Percentiles rank a stretch among this genome's conserved stretches.
These are phyloP conservation scores for Mormyrus lacerda DNA, from an alignment of 2,113 vertebrate genomes.

Conservation along the genomic window DNA sequence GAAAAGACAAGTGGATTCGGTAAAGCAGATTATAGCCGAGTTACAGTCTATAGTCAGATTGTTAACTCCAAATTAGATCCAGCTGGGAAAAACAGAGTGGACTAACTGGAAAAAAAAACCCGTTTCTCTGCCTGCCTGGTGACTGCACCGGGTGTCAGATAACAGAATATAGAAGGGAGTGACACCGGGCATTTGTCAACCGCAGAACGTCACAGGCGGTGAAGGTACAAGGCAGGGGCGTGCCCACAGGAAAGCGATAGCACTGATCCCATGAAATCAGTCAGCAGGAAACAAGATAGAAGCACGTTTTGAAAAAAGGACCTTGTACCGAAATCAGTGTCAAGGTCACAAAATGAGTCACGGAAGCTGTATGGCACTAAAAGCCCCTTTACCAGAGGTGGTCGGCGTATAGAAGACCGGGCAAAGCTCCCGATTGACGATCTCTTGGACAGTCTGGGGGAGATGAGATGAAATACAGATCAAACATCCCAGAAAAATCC, in stretches of 20 bases:
- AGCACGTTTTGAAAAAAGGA: not conserved
- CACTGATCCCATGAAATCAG: not conserved
- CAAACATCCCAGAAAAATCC: not conserved
- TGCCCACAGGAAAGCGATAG: not conserved
- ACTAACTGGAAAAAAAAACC: constrained; percentile 1
- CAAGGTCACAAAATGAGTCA: not conserved
- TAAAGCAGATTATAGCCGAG: not conserved
- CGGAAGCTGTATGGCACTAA: not conserved
- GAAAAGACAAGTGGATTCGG: not conserved
- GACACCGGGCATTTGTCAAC: not conserved
- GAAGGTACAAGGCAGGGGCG: too few relatives aligned
- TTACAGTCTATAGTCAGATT: not conserved
- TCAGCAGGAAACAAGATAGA: not conserved
- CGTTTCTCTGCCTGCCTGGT: not conserved
- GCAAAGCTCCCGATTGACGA: constrained; percentile 61
- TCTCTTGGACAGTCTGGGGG: constrained; percentile 46
- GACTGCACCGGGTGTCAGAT: not conserved
- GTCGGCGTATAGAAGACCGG: constrained; percentile 61
- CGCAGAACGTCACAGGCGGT: not conserved
- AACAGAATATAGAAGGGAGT: not conserved
- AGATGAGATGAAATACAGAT: not conserved
- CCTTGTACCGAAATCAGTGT: not conserved
- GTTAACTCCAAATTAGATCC: not conserved
- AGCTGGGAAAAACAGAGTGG: not conserved
- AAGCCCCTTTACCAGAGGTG: constrained; percentile 52